Conservation (phyloP, 2,113 vertebrate genomes). For the Ceyx melanurus region DNA sequence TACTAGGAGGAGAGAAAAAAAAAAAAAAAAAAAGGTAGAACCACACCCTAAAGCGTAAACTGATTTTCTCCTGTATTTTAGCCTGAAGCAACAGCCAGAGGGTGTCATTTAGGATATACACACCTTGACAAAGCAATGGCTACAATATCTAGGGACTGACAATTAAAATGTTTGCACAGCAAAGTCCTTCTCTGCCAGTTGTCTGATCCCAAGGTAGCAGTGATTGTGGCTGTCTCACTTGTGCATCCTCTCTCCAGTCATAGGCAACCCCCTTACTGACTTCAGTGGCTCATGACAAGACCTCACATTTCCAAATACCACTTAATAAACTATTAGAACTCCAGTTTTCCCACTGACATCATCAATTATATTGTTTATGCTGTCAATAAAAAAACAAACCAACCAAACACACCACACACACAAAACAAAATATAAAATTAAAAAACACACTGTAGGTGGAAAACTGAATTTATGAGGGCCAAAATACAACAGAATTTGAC, state of each 20-base stretch:
- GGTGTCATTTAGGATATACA: not conserved
- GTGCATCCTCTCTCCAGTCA: not conserved
- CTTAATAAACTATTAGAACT: not conserved
- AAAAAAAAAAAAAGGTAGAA: not conserved
- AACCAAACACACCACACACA: too few species aligned
- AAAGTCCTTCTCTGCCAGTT: not conserved
- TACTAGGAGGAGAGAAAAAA: not conserved
- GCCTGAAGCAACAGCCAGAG: conserved; percentile 34
- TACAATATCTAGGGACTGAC: not conserved
- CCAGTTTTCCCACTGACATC: not conserved
- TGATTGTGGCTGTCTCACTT: not conserved
- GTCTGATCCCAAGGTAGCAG: not conserved
- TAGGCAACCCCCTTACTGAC: not conserved
- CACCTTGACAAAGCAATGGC: conserved; percentile 20
- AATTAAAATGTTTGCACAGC: conserved; percentile 10
- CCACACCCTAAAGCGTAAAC: conserved; percentile 31
- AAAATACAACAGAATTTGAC: not conserved
- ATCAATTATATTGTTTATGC: fast-evolving
- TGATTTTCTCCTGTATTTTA: conserved; percentile 34
- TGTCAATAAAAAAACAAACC: not conserved
- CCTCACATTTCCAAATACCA: not conserved
- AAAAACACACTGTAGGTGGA: not conserved
- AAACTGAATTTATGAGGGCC: not conserved
- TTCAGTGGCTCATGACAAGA: not conserved
- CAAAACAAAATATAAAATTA: too few species aligned